Evolutionary conservation across 2,113 vertebrate species (phyloP).

Genomic region (Cebidichthys violaceus): DNA sequence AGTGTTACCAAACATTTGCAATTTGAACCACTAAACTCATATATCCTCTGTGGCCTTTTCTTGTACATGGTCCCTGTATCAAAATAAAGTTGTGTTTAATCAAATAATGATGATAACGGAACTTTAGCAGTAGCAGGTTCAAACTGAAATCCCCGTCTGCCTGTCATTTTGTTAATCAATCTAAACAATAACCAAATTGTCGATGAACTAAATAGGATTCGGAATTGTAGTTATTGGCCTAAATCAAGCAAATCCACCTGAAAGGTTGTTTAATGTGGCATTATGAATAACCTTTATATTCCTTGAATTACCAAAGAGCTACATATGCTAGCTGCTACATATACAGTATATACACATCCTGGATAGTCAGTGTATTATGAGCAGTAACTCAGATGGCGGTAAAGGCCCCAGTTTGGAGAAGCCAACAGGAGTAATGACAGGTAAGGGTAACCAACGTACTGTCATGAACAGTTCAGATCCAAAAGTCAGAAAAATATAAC

Average conservation of each 20-base stretch:
- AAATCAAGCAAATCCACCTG: slow-evolving; percentile 23
- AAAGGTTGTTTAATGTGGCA: slow-evolving; percentile 22
- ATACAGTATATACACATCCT: too few species aligned
- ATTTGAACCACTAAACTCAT: background rate
- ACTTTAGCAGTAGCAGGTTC: background rate
- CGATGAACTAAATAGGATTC: slow-evolving; percentile 6
- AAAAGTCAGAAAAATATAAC: too few species aligned
- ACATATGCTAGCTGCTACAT: too few species aligned
- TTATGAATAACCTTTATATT: slow-evolving; percentile 1
- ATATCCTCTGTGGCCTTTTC: background rate
- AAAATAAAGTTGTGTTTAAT: background rate
- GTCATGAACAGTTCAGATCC: too few species aligned
- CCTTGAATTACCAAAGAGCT: slow-evolving; percentile 11
- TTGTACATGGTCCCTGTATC: background rate
- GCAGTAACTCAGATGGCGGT: too few species aligned
- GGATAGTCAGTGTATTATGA: too few species aligned
- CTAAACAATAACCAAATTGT: background rate
- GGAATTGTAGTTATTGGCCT: slow-evolving; percentile 10
- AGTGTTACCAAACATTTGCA: background rate
- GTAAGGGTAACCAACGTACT: too few species aligned
- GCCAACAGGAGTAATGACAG: too few species aligned
- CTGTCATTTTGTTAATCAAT: too few species aligned
- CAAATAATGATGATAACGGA: background rate
- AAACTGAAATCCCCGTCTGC: background rate
- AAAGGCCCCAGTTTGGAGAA: too few species aligned